phyloP scores from a whole-genome alignment of 2,888 invertebrate genomes.

The Blastobasis adustella region DNA sequence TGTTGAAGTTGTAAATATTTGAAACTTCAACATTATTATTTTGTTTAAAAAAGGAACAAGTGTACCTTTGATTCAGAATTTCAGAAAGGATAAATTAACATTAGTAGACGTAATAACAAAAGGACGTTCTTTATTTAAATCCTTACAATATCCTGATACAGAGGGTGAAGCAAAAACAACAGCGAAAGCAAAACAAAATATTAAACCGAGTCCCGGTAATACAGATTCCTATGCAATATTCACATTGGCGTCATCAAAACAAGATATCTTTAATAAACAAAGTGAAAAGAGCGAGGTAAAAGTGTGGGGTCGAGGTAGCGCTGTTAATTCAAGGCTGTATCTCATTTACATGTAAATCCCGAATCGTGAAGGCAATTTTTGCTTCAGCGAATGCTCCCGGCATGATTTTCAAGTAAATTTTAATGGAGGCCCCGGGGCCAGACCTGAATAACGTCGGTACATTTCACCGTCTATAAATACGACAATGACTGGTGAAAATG shows the following conservation, averaged over 20 bases:
- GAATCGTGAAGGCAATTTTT: conserved; percentile 14
- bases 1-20: too few relatives aligned
- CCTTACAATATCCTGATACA: too few relatives aligned
- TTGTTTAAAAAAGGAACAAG: too few relatives aligned
- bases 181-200: background rate
- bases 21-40: too few relatives aligned
- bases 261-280: conserved; percentile 5
- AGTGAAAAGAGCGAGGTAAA: conserved; percentile 12
- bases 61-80: too few relatives aligned
- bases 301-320: conserved; percentile 1
- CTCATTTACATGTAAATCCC: conserved; percentile 21
- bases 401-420: conserved; percentile 9
- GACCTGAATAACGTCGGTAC: background rate
- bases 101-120: too few relatives aligned
- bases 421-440: conserved; percentile 1
- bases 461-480: too few relatives aligned
- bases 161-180: background rate
- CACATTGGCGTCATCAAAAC: background rate
- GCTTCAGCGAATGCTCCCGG: conserved; percentile 6
- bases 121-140: too few relatives aligned
- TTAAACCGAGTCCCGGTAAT: too few relatives aligned
- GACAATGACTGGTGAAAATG: too few relatives aligned
- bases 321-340: conserved; percentile 7
- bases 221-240: too few relatives aligned
- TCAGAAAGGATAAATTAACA: too few relatives aligned